phyloP scores from a whole-genome alignment of 2,113 vertebrate species.

The Myanophis thanlyinensis region DNA sequence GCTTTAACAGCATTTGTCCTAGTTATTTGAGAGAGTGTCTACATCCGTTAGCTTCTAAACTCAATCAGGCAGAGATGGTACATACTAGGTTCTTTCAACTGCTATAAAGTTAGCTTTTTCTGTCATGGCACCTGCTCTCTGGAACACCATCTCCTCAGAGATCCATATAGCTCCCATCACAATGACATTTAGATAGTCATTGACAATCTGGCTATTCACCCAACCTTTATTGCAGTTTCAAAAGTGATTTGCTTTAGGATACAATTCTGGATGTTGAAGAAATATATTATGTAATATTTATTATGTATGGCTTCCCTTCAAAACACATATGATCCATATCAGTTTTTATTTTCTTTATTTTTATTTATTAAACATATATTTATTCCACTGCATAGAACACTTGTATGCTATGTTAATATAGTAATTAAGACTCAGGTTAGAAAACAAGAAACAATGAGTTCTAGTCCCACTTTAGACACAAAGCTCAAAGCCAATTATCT shows the following conservation, averaged over 20 bases:
- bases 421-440: neutral
- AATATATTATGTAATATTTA: neutral
- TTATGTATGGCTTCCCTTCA: neutral
- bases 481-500: neutral
- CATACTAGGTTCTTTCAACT: neutral
- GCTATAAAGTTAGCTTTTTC: neutral
- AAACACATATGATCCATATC: neutral
- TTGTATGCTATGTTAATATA: neutral
- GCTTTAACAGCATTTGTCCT: neutral
- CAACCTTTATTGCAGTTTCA: neutral
- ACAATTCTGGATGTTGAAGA: neutral
- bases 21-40: neutral
- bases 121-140: neutral
- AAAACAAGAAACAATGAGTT: neutral
- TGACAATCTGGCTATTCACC: neutral
- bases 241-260: neutral
- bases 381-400: neutral
- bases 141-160: neutral
- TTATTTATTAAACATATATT: neutral
- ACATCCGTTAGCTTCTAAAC: neutral
- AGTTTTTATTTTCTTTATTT: too few relatives aligned
- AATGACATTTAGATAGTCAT: neutral
- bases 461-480: neutral
- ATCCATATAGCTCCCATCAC: neutral
- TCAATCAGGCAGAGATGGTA: neutral